A percentile compares a stretch with the other conserved stretches of the same genome.
Conservation (phyloP, 1,140 invertebrate genomes). For the Drosophila trapezifrons region DNA sequence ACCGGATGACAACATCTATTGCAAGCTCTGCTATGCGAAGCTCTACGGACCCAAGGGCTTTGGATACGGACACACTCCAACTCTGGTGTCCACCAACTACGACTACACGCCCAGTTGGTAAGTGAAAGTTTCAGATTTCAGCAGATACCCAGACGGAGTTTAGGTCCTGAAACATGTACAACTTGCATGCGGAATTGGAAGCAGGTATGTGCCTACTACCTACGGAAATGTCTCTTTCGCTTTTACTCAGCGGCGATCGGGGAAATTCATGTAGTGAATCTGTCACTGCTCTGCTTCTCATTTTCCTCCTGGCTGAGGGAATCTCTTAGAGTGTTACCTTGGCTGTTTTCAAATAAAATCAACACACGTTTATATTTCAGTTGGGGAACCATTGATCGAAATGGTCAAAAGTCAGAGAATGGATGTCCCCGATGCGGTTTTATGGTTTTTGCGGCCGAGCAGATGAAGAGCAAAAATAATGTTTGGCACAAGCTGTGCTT, state of each 20-base stretch:
- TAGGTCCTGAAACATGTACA: too few species aligned
- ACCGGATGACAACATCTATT: conserved; percentile 94
- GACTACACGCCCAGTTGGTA: conserved; percentile 86
- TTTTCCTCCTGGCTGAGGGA: too few species aligned
- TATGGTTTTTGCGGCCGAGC: conserved; percentile 95
- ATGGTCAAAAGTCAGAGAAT: conserved; percentile 64
- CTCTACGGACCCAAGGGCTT: conserved; percentile 95
- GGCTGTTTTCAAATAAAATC: too few species aligned
- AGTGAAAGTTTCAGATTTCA: neutral
- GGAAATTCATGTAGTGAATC: too few species aligned
- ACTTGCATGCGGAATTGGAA: too few species aligned
- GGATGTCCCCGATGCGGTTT: conserved; percentile 94
- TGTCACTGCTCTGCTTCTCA: too few species aligned
- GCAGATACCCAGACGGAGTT: too few species aligned
- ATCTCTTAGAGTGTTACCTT: too few species aligned
- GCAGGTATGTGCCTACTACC: too few species aligned
- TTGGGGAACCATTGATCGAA: conserved; percentile 42
- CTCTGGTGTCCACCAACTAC: conserved; percentile 90
- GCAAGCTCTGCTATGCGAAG: conserved; percentile 94
- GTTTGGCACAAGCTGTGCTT: conserved; percentile 98
- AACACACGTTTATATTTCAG: conserved; percentile 7
- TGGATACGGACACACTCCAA: conserved; percentile 94
- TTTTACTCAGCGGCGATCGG: too few species aligned
- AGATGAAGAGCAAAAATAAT: conserved; percentile 96
- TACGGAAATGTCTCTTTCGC: too few species aligned